Evolutionary conservation across 1,140 invertebrate species (phyloP), one percentile per base, ranked within the genome.

Genomic region (Limonius californicus): DNA sequence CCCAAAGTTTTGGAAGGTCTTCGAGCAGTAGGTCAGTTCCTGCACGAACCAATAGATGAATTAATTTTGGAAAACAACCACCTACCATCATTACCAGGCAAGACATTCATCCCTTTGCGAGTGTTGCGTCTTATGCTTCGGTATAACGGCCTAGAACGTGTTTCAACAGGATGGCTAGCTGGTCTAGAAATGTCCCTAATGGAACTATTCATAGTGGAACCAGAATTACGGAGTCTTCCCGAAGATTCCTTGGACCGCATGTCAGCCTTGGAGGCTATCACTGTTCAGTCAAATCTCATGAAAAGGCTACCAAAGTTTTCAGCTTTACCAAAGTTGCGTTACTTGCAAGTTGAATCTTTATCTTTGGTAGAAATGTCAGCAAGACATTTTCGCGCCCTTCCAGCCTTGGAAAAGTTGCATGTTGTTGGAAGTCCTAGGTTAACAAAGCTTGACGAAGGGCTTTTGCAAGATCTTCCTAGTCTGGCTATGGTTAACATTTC

Each of bases 61-160:
- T 70, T 94, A 42, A 92, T 94, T 47, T 79, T 94, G 62, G 91
- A 94, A 77, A 92, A 91, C 68, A 93, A 93, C 74, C 88, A 89
- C 67, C 74, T 93, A 39, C 89, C 90, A 1, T 88, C 90, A 2
- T 67, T 94, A 14, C 89, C 90, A 2, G 90, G 89, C 14, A 85
- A 86, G 65, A 83, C 88, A 15, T 92, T 93, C 72, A 83, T 87
- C 42, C 84, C 84, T 64, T 73, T 92, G 15, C 84, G 86, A 70
- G 86, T 92, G 12, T 75, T 89, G n/a, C 80, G 91, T 30, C 71
- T 93, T 12, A 92, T 93, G 88, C 70, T 94, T 53, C 80, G 91
- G 1, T 87, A 92, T 69, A 95, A 94, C 77, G 85, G 87, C 16
- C 76, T 95, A 3, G 90, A 94, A 72, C 80, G 90, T 45, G 83